Evolutionary conservation across 2,113 vertebrate genomes (phyloP).

Genomic region (Protobothrops mucrosquamatus): DNA sequence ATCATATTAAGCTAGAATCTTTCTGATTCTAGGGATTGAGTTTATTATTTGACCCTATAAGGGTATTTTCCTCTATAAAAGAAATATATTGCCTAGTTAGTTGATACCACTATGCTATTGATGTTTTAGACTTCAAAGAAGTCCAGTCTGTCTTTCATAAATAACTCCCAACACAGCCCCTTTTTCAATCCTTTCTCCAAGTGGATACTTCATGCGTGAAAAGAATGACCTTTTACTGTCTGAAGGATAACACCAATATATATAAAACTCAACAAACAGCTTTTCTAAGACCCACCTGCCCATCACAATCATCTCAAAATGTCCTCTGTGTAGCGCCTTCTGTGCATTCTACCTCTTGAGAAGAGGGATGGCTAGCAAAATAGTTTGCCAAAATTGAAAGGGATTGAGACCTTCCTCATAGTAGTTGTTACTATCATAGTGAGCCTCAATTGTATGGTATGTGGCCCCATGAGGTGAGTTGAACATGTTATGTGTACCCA

Average conservation of each 20-base stretch:
- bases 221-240: neutral
- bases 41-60: neutral
- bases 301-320: neutral
- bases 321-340: neutral
- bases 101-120: neutral
- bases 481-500: neutral
- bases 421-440: neutral
- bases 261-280: neutral
- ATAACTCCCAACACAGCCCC: neutral
- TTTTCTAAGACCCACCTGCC: neutral
- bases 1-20: neutral
- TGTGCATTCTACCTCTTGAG: neutral
- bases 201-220: neutral
- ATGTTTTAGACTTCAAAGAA: neutral
- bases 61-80: neutral
- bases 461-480: neutral
- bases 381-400: neutral
- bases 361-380: neutral
- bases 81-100: neutral
- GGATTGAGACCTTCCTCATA: neutral
- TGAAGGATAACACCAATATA: neutral
- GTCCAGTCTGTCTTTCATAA: neutral
- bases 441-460: neutral
- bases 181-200: neutral
- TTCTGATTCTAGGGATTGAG: neutral